Evolutionary conservation across 2,888 invertebrate genomes (phyloP), one percentile per base, ranked within the genome.

Genomic region (Petrolisthes cinctipes): DNA sequence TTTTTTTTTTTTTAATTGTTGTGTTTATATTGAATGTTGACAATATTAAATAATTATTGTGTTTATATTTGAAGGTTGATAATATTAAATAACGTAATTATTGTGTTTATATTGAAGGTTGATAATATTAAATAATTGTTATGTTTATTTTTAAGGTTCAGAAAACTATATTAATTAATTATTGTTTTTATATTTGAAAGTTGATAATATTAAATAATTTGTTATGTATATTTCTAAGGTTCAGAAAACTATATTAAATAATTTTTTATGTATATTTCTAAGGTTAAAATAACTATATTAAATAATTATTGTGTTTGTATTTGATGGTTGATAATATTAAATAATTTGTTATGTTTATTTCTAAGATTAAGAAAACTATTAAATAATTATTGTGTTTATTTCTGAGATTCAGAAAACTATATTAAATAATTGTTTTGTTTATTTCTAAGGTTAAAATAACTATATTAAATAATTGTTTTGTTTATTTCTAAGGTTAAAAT

Each of bases 261-360:
- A n/a, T n/a, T n/a, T n/a, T n/a, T n/a, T n/a, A n/a, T n/a, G n/a
- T n/a, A n/a, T n/a, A n/a, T n/a, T n/a, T n/a, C n/a, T n/a, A n/a
- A n/a, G n/a, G n/a, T n/a, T 61, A 61, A 61, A 61, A 14, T 61
- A 61, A 9, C 37, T 1, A 53, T 17, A 20, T 61, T 9, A 61
- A 3, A 17, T 11, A 61, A 61, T 53, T 53, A 6, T 54, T 4
- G 23, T 20, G 11, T 54, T 84, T 57, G 5, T 71, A 37, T 76
- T 61, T 56, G 7, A 95, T 95, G 5, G 97, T 98, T 0, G 99
- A 99, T 92, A 99, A 99, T 93, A 99, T 99, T 37, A 37, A 2
- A 37, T 37, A 37, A 37, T 37, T 37, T 1, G 2, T 37, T 37
- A n/a, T n/a, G n/a, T n/a, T n/a, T n/a, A n/a, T n/a, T n/a, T n/a